phyloP scores from a whole-genome alignment of 2,797 vertebrate species.

The Parauchenoglanis punctatus region DNA sequence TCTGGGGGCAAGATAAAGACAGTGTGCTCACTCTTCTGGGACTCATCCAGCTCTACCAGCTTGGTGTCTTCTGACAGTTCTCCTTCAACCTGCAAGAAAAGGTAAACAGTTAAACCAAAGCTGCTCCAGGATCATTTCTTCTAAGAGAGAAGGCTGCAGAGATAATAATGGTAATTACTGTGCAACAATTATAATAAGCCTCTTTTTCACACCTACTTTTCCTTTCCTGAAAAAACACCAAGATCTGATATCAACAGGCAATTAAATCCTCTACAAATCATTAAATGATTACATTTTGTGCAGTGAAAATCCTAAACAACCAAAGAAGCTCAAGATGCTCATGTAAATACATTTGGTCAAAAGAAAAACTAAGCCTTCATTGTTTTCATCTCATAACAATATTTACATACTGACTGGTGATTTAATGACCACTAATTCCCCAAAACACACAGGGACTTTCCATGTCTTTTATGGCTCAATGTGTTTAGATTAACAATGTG shows the following conservation, averaged over 20 bases:
- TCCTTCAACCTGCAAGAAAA: constrained; percentile 81
- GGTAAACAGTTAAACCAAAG: constrained; percentile 16
- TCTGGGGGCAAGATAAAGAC: constrained; percentile 95
- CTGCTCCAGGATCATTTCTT: neutral
- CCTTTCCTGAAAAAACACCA: neutral
- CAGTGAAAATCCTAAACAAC: neutral
- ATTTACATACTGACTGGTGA: constrained; percentile 4
- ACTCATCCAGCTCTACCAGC: constrained; percentile 94
- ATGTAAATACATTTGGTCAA: neutral
- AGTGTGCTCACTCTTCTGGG: constrained; percentile 96
- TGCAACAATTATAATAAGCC: neutral
- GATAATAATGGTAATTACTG: neutral
- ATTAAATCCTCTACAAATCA: neutral
- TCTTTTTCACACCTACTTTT: neutral
- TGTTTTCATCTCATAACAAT: neutral
- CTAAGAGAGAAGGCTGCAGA: neutral
- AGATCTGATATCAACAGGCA: neutral
- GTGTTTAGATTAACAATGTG: constrained; percentile 38
- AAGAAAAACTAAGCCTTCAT: neutral
- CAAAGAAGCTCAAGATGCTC: neutral
- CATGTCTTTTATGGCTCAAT: constrained; percentile 28
- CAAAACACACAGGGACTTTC: constrained; percentile 37
- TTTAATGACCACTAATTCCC: neutral
- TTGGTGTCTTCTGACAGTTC: constrained; percentile 87
- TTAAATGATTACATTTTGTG: neutral